These are phyloP conservation scores for Brachymystax lenok DNA, from an alignment of 2,797 vertebrate species.

Conservation along the genomic window DNA sequence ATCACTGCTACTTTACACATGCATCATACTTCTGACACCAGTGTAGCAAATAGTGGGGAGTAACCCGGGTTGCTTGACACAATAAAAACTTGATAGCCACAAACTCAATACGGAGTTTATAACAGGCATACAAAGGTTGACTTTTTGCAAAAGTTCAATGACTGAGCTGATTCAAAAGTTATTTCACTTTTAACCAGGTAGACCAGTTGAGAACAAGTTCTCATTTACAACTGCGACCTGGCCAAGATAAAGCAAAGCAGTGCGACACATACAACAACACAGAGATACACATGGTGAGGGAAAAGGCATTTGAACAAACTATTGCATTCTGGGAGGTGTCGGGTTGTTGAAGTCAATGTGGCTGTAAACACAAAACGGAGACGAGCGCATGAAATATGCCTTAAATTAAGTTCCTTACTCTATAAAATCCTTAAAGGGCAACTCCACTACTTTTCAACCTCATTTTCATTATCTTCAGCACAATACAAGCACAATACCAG, in stretches of 20 bases:
- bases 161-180: too few relatives aligned
- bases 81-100: not conserved
- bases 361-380: conserved; percentile 64
- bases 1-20: not conserved
- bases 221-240: too few relatives aligned
- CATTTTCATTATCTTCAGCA: too few relatives aligned
- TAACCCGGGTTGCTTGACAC: not conserved
- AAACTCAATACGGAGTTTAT: not conserved
- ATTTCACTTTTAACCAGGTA: too few relatives aligned
- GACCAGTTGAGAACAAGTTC: too few relatives aligned
- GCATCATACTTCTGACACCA: not conserved
- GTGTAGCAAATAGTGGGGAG: not conserved
- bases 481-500: too few relatives aligned
- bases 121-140: too few relatives aligned
- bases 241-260: too few relatives aligned
- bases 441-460: too few relatives aligned
- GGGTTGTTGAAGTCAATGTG: conserved; percentile 74
- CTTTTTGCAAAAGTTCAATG: not conserved
- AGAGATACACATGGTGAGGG: not conserved
- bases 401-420: conserved; percentile 63
- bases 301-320: conserved; percentile 15
- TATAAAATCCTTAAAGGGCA: not conserved
- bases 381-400: conserved; percentile 64
- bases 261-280: too few relatives aligned
- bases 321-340: conserved; percentile 70